Conservation (phyloP, 2,113 vertebrate species). For the Lepus europaeus region DNA sequence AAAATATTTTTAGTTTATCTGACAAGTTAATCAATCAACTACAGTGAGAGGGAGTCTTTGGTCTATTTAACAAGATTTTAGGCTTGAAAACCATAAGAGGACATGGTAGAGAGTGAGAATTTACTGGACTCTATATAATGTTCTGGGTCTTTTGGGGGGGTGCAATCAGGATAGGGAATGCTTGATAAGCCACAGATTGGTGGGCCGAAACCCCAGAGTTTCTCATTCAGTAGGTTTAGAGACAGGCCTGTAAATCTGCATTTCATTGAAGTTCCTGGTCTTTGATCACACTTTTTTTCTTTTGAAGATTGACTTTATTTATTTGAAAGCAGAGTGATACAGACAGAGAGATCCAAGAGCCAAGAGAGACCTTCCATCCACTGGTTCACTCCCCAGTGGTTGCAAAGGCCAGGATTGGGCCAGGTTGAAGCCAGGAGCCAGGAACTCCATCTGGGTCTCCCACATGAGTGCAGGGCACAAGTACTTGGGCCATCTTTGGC, state of each 20-base stretch:
- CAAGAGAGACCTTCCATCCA: too few relatives aligned
- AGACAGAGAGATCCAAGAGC: too few relatives aligned
- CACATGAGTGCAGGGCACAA: too few relatives aligned
- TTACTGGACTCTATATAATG: background rate
- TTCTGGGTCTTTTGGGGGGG: background rate
- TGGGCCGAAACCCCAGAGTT: background rate
- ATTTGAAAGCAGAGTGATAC: too few relatives aligned
- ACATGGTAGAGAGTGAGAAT: background rate
- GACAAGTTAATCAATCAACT: background rate
- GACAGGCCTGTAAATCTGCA: background rate
- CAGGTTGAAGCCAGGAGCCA: too few relatives aligned
- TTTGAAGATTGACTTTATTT: too few relatives aligned
- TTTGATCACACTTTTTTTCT: background rate
- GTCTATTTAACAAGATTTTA: background rate
- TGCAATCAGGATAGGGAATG: background rate
- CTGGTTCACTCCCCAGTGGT: too few relatives aligned
- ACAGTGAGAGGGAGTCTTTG: background rate
- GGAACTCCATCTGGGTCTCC: too few relatives aligned
- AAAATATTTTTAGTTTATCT: slow-evolving; percentile 5
- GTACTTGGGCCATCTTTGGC: too few relatives aligned
- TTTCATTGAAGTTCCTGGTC: background rate
- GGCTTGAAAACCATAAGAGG: background rate
- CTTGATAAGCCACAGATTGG: background rate
- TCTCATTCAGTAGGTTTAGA: background rate
- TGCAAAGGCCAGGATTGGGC: too few relatives aligned